A percentile compares a stretch with the other conserved stretches of the same genome.
Conservation (phyloP, 2,797 vertebrate genomes). For the Thunnus albacares region DNA sequence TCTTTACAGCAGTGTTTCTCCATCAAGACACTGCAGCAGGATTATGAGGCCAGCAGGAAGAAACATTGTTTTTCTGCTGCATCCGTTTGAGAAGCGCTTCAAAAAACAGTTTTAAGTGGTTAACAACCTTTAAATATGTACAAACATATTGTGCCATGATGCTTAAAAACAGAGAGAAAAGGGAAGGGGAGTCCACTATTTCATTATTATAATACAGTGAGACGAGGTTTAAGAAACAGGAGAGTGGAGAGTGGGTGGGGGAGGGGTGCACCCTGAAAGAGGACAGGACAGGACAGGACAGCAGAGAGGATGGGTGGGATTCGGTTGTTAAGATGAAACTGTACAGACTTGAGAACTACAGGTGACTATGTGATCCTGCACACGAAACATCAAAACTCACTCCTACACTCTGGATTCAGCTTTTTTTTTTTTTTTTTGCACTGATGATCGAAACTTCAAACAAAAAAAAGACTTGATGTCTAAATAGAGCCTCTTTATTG, state of each 20-base stretch:
- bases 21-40: conserved; percentile 9
- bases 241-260: background rate
- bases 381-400: conserved; percentile 12
- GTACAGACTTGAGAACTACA: conserved; percentile 31
- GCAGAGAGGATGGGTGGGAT: accelerated
- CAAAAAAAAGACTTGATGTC: background rate
- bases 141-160: conserved; percentile 87
- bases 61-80: background rate
- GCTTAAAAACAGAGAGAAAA: conserved; percentile 59
- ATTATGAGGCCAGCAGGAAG: background rate
- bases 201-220: conserved; percentile 85
- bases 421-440: background rate
- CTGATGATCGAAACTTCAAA: conserved; percentile 6
- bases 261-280: background rate
- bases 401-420: background rate
- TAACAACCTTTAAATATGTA: conserved; percentile 88
- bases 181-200: conserved; percentile 1
- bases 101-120: conserved; percentile 69
- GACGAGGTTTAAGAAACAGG: conserved; percentile 39
- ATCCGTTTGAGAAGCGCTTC: conserved; percentile 15
- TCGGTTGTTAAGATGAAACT: conserved; percentile 5
- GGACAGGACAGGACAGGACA: background rate
- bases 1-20: conserved; percentile 1
- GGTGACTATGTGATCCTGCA: conserved; percentile 9
- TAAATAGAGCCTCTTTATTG: background rate